Evolutionary conservation across 2,888 invertebrate species (phyloP).

Genomic region (Coleophora deauratella): DNA sequence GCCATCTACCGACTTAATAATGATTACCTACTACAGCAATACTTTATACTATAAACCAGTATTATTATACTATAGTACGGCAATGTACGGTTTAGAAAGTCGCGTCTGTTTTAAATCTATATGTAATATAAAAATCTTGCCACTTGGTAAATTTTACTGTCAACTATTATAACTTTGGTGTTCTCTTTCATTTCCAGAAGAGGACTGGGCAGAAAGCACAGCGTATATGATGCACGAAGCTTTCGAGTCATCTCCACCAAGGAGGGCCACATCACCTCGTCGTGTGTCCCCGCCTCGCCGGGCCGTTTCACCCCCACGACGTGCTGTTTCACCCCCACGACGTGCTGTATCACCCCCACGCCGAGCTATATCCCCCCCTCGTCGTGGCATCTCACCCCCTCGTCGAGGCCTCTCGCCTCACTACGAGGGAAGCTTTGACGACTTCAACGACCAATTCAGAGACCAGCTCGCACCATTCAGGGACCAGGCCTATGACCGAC

Average conservation of each 20-base stretch:
- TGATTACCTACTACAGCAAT: too few relatives aligned
- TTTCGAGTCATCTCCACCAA: conserved; percentile 62
- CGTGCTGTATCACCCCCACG: conserved; percentile 35
- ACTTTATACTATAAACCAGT: too few relatives aligned
- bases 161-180: too few relatives aligned
- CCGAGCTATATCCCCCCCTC: conserved; percentile 26
- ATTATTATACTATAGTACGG: too few relatives aligned
- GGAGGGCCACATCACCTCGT: conserved; percentile 46
- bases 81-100: too few relatives aligned
- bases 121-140: too few relatives aligned
- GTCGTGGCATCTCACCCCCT: conserved; percentile 24
- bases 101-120: too few relatives aligned
- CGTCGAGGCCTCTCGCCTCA: conserved; percentile 34
- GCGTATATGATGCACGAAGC: conserved; percentile 77
- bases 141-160: too few relatives aligned
- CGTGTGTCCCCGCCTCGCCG: conserved; percentile 25
- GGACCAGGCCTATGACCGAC: conserved; percentile 50
- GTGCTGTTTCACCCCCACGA: conserved; percentile 30
- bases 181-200: conserved; percentile 73
- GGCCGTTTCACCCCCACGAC: conserved; percentile 35
- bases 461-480: conserved; percentile 58
- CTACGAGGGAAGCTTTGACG: conserved; percentile 29
- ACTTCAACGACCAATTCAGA: conserved; percentile 37
- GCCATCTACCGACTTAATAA: too few relatives aligned
- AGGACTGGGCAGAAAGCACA: conserved; percentile 82